Conservation (phyloP, 2,113 vertebrate species). For the Myrmecobius fasciatus region DNA sequence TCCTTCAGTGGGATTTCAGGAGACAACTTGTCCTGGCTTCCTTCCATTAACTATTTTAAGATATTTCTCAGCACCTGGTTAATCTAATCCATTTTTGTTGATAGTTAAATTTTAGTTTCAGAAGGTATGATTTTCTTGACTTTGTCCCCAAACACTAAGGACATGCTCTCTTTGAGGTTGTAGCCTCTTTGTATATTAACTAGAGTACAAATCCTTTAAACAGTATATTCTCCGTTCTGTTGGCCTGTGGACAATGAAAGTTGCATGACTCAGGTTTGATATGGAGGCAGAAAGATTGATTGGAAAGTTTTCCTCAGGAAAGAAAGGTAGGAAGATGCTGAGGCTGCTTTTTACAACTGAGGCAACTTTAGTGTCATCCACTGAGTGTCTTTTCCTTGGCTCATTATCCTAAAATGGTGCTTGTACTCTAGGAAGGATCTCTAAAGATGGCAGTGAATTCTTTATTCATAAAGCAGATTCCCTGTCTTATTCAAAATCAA, state of each 20-base stretch:
- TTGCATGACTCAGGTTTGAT: background rate
- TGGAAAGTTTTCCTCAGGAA: background rate
- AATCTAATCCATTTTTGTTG: background rate
- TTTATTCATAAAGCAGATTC: slow-evolving; percentile 44
- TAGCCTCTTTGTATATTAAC: background rate
- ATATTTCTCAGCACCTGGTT: background rate
- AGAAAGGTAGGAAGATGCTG: slow-evolving; percentile 34
- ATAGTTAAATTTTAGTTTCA: background rate
- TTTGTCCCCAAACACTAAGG: slow-evolving; percentile 21
- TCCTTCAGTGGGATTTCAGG: background rate
- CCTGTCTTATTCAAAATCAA: slow-evolving; percentile 12
- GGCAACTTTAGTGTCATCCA: slow-evolving; percentile 29
- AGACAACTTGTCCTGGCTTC: background rate
- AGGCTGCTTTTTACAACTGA: slow-evolving; percentile 45
- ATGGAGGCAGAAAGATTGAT: background rate
- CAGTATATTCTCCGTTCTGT: background rate
- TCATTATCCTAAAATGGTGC: slow-evolving; percentile 45
- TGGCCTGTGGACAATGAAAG: background rate
- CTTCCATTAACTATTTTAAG: background rate
- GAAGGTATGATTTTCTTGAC: background rate
- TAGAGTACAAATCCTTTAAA: background rate
- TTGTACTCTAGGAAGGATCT: slow-evolving; percentile 50
- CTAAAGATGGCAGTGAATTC: slow-evolving; percentile 39
- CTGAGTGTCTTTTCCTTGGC: slow-evolving; percentile 56
- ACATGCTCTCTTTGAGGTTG: background rate